Percentiles rank a stretch among this genome's conserved stretches.
phyloP scores from a whole-genome alignment of 2,888 invertebrate species.

The Athripsodes cinereus region DNA sequence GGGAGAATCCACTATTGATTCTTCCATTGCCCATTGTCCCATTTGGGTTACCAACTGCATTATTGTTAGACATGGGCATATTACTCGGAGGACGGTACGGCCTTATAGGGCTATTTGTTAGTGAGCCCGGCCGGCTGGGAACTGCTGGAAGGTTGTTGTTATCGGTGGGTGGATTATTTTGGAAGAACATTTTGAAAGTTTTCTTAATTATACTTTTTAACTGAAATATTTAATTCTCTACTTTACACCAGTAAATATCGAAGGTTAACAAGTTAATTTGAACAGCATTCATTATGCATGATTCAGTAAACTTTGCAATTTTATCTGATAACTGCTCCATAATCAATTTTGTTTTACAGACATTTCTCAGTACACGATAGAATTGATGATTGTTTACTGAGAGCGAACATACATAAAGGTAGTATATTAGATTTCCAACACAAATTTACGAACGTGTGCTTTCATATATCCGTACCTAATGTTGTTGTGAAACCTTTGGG shows the following conservation, averaged over 20 bases:
- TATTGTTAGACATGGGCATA: constrained; percentile 14
- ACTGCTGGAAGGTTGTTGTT: constrained; percentile 29
- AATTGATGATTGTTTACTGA: neutral
- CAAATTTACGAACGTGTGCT: constrained; percentile 10
- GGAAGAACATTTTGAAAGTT: constrained; percentile 18
- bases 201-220: neutral
- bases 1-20: constrained; percentile 1
- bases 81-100: constrained; percentile 15
- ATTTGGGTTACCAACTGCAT: neutral
- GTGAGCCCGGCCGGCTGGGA: constrained; percentile 9
- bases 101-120: constrained; percentile 12
- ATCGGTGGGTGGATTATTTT: constrained; percentile 17
- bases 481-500: neutral
- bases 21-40: constrained; percentile 9
- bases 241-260: neutral
- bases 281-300: neutral
- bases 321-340: neutral
- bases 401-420: constrained; percentile 6
- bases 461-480: too few species aligned
- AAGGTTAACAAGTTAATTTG: neutral
- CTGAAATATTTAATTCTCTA: too few species aligned
- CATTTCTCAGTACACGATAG: neutral
- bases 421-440: constrained; percentile 10
- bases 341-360: neutral
- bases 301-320: neutral